Percentiles rank a stretch among this genome's conserved stretches.
These are phyloP conservation scores for Andrena cerasifolii DNA, from an alignment of 1,140 invertebrate species.

Conservation along the genomic window DNA sequence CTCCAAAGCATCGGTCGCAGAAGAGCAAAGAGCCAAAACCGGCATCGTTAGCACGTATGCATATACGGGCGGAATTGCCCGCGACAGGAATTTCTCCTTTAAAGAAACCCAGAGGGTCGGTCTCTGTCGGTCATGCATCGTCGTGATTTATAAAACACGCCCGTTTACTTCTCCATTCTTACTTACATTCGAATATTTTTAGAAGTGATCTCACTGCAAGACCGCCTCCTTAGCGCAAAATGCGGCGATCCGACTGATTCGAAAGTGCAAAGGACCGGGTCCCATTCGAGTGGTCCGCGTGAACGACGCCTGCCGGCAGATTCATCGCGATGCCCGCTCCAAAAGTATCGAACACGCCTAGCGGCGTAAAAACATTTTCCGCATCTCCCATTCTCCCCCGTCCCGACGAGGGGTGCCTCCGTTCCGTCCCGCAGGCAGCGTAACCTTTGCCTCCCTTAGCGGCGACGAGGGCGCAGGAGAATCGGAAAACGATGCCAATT, in stretches of 20 bases:
- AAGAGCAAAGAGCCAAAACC: constrained; percentile 30
- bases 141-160: not conserved
- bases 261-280: not conserved
- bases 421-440: not conserved
- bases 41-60: constrained; percentile 30
- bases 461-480: too few species aligned
- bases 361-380: not conserved
- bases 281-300: not conserved
- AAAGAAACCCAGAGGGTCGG: constrained; percentile 13
- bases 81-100: constrained; percentile 11
- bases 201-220: not conserved
- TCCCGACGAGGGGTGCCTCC: not conserved
- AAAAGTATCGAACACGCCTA: not conserved
- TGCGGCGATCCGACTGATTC: not conserved
- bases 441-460: not conserved
- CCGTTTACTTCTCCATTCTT: not conserved
- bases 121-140: not conserved
- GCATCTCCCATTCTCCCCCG: not conserved
- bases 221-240: not conserved
- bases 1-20: constrained; percentile 22
- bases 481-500: not conserved
- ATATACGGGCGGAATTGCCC: constrained; percentile 8
- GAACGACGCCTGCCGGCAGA: too few species aligned
- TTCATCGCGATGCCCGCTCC: not conserved
- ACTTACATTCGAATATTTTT: not conserved